Base-by-base conservation (phyloP, 2,797 vertebrate genomes). In the Enteromius radiatus region DNA sequence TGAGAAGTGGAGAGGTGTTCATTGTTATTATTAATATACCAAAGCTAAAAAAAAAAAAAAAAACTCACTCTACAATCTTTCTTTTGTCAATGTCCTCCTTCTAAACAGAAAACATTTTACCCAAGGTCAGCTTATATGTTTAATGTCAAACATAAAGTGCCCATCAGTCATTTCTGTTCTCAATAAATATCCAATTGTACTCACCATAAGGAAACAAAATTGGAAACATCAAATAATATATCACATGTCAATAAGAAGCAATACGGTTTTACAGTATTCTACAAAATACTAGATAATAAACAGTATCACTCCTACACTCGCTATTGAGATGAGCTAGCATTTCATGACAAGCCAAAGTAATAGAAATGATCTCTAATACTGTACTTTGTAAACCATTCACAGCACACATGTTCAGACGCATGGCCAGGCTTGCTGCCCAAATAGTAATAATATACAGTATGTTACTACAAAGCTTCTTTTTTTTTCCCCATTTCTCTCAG, bases 101-200 rank as follows among this genome's bases (percentile, higher is more conserved):
- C 15, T 76, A 45, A 63, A 23, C n/a, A 64, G 28, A 73, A 65
- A 9, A 12, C 17, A 26, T 21, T 78, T 52, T 21, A 26, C 2
- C 19, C 11, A 31, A 80, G 23, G 52, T 26, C 14, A n/a, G 47
- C 38, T 79, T 21, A 31, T 59, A 41, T 43, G 77, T 75, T 64
- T 68, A 84, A 43, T 59, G 36, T 21, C 49, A 65, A 64, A 78
- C 38, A 19, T 23, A 82, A 74, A 67, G 33, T 19, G 61, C n/a
- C 31, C 56, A 61, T 69, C 71, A 76, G 8, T 28, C 10, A 47
- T 33, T 64, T 19, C 64, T 23, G 49, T 23, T 52, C 65, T 76
- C 56, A 87, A 85, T 87, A 87, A 87, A 87, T 83, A 87, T 28
- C 61, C 10, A 80, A 49, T 21, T 64, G 65, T 65, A 36, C 23